Evolutionary conservation across 2,797 vertebrate genomes (phyloP), one percentile per base, ranked within the genome.

Genomic region (Pogonophryne albipinna): DNA sequence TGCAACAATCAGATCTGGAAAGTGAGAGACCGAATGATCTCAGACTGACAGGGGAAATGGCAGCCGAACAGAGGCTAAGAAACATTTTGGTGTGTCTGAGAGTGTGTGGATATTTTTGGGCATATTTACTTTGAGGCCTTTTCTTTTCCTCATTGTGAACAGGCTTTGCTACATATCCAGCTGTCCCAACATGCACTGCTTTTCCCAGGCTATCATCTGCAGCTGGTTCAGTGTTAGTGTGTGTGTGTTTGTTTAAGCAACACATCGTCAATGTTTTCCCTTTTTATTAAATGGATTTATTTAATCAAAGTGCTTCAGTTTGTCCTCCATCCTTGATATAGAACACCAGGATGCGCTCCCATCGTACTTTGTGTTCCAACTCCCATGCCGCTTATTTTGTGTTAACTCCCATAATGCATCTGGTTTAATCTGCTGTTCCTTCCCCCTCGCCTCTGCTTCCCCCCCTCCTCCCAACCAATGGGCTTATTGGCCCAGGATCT

Each of bases 401-500:
- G 93, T 87, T 95, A 94, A 93, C 92, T 68, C 78, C 81, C 91
- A 91, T 91, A 84, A 95, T 95, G 92, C 94, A 96, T 96, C 94
- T 92, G 88, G 91, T 97, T 96, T 95, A 97, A 97, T 95, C 95
- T 97, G 95, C 95, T 97, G 89, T 96, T 94, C 94, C 95, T 94
- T 93, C 92, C 93, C 94, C 92, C 94, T 82, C 91, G 94, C 94
- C 80, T 87, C 79, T 89, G 85, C 91, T 89, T 78, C 45, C 73
- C 85, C 85, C 87, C 85, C 62, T 95, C 92, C 93, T 91, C 88
- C 85, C 89, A 88, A 88, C 91, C 90, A 93, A 93, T 93, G 92
- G 93, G 92, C 90, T 92, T 92, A 95, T 96, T 96, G 96, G 95
- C 95, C 97, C 97, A 99, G 98, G 97, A 98, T 98, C 97, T 95